Evolutionary conservation across 1,140 invertebrate species (phyloP).

Genomic region (Neodiprion fabricii): DNA sequence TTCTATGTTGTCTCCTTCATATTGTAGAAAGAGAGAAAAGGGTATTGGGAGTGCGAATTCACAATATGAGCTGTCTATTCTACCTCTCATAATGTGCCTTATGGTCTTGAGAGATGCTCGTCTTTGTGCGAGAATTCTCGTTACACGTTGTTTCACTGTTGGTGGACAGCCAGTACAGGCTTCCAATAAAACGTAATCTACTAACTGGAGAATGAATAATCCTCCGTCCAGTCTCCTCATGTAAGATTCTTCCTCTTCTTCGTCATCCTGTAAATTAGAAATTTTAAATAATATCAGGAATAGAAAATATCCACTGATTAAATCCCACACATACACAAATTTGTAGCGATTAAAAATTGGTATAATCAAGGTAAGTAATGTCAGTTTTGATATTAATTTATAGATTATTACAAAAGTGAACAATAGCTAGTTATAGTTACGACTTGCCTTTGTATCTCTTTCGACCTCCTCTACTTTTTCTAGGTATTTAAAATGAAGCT

Average conservation of each 20-base stretch:
- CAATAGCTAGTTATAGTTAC: conserved; percentile 53
- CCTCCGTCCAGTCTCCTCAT: conserved; percentile 89
- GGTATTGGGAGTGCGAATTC: conserved; percentile 8
- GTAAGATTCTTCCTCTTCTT: conserved; percentile 86
- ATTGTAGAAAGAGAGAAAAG: conserved; percentile 13
- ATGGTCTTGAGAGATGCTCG: conserved; percentile 95
- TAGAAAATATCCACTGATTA: conserved; percentile 23
- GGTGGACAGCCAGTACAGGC: conserved; percentile 80
- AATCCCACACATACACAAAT: conserved; percentile 17
- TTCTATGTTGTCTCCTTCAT: neutral
- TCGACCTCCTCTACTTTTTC: conserved; percentile 93
- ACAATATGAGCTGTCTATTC: conserved; percentile 8
- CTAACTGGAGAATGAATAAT: conserved; percentile 93
- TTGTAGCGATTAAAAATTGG: conserved; percentile 9
- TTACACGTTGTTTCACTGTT: conserved; percentile 86
- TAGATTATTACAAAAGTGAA: too few relatives aligned
- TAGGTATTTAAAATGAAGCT: conserved; percentile 97
- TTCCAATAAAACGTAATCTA: conserved; percentile 96
- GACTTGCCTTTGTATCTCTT: conserved; percentile 67
- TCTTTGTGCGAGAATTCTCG: conserved; percentile 87
- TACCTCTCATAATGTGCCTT: conserved; percentile 91
- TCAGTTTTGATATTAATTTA: neutral
- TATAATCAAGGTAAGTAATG: conserved; percentile 17
- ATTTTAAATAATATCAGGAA: conserved; percentile 23
- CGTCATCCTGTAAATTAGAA: conserved; percentile 62